Percentiles rank a stretch among this genome's conserved stretches.
phyloP scores from a whole-genome alignment of 2,113 vertebrate species.

The Apaloderma vittatum region DNA sequence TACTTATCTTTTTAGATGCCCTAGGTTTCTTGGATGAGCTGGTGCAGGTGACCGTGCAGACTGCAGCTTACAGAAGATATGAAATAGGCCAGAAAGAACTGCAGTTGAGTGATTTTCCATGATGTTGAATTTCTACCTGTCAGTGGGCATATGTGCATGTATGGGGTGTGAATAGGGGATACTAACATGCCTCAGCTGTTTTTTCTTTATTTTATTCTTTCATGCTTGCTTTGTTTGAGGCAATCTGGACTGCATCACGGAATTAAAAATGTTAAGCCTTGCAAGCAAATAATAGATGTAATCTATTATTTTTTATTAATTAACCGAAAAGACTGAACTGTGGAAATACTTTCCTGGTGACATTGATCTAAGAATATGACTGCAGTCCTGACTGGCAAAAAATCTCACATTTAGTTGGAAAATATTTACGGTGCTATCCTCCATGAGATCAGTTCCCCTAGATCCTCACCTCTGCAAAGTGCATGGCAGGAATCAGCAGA shows the following conservation, averaged over 20 bases:
- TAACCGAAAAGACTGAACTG: background rate
- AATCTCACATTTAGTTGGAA: background rate
- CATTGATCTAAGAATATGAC: background rate
- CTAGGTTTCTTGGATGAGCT: background rate
- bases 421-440: background rate
- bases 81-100: background rate
- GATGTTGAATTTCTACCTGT: background rate
- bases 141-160: background rate
- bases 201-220: background rate
- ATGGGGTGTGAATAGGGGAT: background rate
- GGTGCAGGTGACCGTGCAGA: background rate
- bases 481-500: background rate
- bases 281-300: background rate
- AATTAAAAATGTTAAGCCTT: background rate
- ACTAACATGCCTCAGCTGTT: background rate
- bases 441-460: background rate
- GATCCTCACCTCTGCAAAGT: background rate
- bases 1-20: background rate
- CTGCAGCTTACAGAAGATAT: background rate
- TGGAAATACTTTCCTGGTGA: background rate
- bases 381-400: background rate
- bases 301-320: background rate
- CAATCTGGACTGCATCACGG: background rate
- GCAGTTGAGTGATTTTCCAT: background rate
- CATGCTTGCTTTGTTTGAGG: background rate